phyloP scores from a whole-genome alignment of 1,140 invertebrate genomes.

The Nephotettix cincticeps region DNA sequence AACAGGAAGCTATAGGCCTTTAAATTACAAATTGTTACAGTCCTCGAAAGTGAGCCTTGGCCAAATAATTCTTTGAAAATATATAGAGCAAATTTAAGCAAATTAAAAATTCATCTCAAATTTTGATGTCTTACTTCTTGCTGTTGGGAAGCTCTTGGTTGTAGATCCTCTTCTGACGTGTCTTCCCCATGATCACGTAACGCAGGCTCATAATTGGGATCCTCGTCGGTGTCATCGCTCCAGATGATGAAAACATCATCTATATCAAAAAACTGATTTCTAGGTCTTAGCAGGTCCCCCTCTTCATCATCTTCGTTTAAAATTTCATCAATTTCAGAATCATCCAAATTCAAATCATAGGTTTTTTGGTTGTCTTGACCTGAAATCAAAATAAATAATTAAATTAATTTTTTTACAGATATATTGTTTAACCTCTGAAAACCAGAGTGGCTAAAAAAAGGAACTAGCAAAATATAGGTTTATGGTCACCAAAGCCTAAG shows the following conservation, averaged over 20 bases:
- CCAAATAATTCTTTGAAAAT: background rate
- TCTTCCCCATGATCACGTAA: background rate
- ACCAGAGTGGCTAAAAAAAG: too few relatives aligned
- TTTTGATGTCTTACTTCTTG: background rate
- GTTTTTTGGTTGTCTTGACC: background rate
- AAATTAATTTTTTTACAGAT: too few relatives aligned
- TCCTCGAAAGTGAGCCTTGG: background rate
- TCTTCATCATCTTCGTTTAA: constrained; percentile 2
- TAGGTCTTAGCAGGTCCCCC: background rate
- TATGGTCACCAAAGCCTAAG: too few relatives aligned
- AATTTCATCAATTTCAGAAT: background rate
- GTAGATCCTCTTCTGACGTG: background rate
- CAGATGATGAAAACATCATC: too few relatives aligned
- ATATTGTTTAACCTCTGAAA: too few relatives aligned
- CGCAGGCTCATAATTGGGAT: background rate
- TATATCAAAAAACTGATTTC: background rate
- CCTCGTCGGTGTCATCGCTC: background rate
- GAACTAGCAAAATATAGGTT: too few relatives aligned
- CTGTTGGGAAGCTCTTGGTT: background rate
- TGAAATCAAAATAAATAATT: background rate
- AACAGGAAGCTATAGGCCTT: background rate
- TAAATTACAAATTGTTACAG: background rate
- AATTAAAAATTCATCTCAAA: background rate
- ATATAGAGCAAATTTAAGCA: background rate
- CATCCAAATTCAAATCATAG: background rate